These are phyloP conservation scores for Drosophila neonasuta DNA, from an alignment of 2,888 invertebrate genomes.

Conservation along the genomic window DNA sequence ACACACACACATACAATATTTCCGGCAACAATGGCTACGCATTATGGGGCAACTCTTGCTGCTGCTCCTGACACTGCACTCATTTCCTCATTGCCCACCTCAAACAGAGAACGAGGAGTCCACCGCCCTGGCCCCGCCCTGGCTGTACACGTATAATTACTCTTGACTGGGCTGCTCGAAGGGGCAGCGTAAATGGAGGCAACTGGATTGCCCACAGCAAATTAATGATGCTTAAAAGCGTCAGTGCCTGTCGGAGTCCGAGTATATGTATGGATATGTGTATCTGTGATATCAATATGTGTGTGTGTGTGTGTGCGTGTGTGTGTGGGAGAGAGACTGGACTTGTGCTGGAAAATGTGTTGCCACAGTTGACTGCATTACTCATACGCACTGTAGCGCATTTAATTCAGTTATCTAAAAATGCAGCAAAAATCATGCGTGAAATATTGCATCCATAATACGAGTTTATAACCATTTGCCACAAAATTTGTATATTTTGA, in stretches of 20 bases:
- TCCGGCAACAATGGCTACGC: constrained; percentile 26
- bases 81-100: constrained; percentile 5
- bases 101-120: constrained; percentile 1
- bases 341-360: not conserved
- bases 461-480: constrained; percentile 15
- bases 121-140: constrained; percentile 20
- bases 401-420: constrained; percentile 55
- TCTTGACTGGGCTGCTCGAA: constrained; percentile 37
- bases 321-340: not conserved
- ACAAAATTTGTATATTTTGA: constrained; percentile 41
- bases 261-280: constrained; percentile 14
- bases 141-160: constrained; percentile 63
- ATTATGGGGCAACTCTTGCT: not conserved
- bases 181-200: not conserved
- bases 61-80: not conserved
- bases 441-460: constrained; percentile 37
- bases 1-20: constrained; percentile 1
- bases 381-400: constrained; percentile 64
- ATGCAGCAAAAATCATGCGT: constrained; percentile 38
- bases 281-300: constrained; percentile 16
- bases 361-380: constrained; percentile 52
- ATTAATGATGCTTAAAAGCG: constrained; percentile 70
- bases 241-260: constrained; percentile 10
- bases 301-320: constrained; percentile 26
- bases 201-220: constrained; percentile 45